phyloP scores from a whole-genome alignment of 2,888 invertebrate genomes.

The Nomada fucata region DNA sequence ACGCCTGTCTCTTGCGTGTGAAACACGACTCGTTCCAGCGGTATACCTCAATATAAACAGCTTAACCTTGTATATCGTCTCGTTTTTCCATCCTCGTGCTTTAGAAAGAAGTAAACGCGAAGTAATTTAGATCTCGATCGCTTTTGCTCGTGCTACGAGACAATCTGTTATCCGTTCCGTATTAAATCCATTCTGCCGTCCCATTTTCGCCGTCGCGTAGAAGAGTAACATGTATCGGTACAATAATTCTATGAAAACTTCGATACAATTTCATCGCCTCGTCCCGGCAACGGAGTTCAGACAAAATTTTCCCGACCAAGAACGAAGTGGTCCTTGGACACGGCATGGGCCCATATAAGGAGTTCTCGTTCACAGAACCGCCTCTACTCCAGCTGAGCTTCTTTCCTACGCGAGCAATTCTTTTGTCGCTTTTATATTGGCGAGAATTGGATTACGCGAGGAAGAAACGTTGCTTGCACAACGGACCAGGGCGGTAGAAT shows the following conservation, averaged over 20 bases:
- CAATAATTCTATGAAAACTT: conserved; percentile 42
- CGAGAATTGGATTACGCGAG: conserved; percentile 78
- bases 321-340: conserved; percentile 69
- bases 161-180: conserved; percentile 28
- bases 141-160: conserved; percentile 45
- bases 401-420: conserved; percentile 52
- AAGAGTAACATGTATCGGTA: conserved; percentile 12
- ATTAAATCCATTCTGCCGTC: conserved; percentile 32
- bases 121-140: background rate
- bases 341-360: conserved; percentile 68
- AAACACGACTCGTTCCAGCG: background rate
- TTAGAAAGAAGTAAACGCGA: background rate
- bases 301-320: conserved; percentile 36
- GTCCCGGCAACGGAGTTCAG: conserved; percentile 9
- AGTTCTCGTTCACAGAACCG: conserved; percentile 55
- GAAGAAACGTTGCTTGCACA: conserved; percentile 72
- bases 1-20: background rate
- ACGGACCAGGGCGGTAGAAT: conserved; percentile 39
- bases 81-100: background rate
- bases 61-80: background rate
- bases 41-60: background rate
- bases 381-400: conserved; percentile 60
- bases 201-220: conserved; percentile 12
- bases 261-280: conserved; percentile 45
- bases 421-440: conserved; percentile 56